These are phyloP conservation scores for Ornithoptera alexandrae DNA, from an alignment of 2,888 invertebrate species.

Conservation along the genomic window DNA sequence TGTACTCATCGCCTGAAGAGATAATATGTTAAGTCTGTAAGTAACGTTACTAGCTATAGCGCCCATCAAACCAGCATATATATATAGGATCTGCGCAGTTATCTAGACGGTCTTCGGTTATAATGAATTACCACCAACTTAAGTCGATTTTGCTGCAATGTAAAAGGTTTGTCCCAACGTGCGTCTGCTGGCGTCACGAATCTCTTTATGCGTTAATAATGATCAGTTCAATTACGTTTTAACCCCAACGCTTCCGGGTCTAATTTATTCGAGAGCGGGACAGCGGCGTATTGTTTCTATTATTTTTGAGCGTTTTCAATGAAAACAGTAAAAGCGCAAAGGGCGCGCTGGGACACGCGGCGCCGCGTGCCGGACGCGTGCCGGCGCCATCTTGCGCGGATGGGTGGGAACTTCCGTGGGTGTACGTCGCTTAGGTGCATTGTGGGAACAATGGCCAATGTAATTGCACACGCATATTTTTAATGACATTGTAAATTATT, in stretches of 20 bases:
- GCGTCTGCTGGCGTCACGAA: constrained; percentile 21
- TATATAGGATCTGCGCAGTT: no score
- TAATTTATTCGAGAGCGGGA: constrained; percentile 71
- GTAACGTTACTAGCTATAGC: no score
- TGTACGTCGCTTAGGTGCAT: constrained; percentile 51
- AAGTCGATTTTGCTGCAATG: background rate
- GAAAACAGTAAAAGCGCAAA: constrained; percentile 65
- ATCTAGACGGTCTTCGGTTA: no score
- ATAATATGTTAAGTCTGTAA: no score
- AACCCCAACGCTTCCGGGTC: constrained; percentile 64
- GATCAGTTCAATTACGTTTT: constrained; percentile 74
- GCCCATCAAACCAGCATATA: no score
- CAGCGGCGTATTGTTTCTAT: constrained; percentile 66
- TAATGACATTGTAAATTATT: constrained; percentile 24
- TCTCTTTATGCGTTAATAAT: constrained; percentile 57
- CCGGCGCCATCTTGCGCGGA: constrained; percentile 62
- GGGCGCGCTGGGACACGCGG: constrained; percentile 51
- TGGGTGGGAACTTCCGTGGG: constrained; percentile 74
- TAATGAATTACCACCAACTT: no score
- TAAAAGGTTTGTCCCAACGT: background rate
- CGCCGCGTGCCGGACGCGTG: constrained; percentile 56
- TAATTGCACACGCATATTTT: constrained; percentile 40
- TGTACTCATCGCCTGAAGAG: no score
- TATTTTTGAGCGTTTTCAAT: constrained; percentile 74
- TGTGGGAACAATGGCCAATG: constrained; percentile 64